Evolutionary conservation across 1,140 invertebrate species (phyloP).

Genomic region (Sitophilus oryzae): DNA sequence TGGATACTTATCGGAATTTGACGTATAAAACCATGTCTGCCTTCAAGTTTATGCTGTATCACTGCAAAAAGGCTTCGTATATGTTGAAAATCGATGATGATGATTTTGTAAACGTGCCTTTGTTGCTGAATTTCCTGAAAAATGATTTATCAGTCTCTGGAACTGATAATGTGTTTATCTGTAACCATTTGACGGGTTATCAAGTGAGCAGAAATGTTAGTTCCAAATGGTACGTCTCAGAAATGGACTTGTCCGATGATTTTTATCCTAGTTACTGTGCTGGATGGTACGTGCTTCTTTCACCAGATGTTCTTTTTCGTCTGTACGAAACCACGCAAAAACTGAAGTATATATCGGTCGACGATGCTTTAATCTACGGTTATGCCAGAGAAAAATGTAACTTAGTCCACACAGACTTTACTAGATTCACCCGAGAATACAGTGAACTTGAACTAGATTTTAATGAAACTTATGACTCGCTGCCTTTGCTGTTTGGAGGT

Average conservation of each 20-base stretch:
- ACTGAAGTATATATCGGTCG: constrained; percentile 67
- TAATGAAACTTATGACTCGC: neutral
- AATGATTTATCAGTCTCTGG: constrained; percentile 46
- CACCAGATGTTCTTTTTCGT: constrained; percentile 58
- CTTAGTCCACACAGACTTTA: constrained; percentile 29
- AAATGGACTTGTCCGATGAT: constrained; percentile 55
- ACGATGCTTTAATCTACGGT: constrained; percentile 76
- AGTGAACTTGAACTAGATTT: neutral
- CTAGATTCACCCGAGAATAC: neutral
- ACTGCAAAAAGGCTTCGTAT: constrained; percentile 61
- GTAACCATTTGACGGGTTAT: constrained; percentile 47
- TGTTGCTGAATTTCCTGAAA: constrained; percentile 56
- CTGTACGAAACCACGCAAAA: constrained; percentile 38
- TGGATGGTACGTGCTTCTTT: constrained; percentile 68
- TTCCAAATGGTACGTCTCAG: constrained; percentile 74
- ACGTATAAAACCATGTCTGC: constrained; percentile 82
- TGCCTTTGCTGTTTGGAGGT: constrained; percentile 1
- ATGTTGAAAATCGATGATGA: constrained; percentile 75
- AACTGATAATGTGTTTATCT: constrained; percentile 52
- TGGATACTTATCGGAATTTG: constrained; percentile 75
- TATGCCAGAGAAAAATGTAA: constrained; percentile 56
- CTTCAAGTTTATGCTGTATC: constrained; percentile 69
- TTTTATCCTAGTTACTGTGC: constrained; percentile 62
- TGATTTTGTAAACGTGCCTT: constrained; percentile 66
- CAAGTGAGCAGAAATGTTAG: constrained; percentile 56